Evolutionary conservation across 2,113 vertebrate genomes (phyloP), one percentile per base, ranked within the genome.

Genomic region (Brachyistius frenatus): DNA sequence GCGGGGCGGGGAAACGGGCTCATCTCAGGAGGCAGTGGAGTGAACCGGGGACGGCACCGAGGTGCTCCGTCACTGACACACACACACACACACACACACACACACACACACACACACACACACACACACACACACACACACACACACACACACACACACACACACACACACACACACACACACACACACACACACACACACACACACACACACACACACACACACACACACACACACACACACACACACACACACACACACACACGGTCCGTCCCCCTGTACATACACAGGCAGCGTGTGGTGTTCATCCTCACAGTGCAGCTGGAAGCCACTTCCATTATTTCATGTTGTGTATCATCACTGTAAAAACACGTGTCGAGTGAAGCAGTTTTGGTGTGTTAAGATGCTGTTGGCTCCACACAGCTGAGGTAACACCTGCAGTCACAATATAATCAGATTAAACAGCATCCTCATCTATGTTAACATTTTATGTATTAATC

Each of bases 11-110:
- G 60, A 64, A 88, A 83, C 53, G 71, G 73, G 67, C 87, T 91
- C 84, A 92, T 94, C 88, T 91, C 73, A 37, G 70, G 82, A 92
- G 75, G 77, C 86, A 90, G 69, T 88, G 89, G 77, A 86, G 85
- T 92, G 92, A 90, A 86, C 84, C 80, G 58, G 62, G 57, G 61
- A 67, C 49, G 60, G 65, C 46, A 10, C 35, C 13, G 7, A 30
- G 73, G 86, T 91, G 84, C 89, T 94, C 78, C n/a, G 81, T 93
- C 90, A 86, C 81, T 88, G 87, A 84, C 93, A 88, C 76, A 60
- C 73, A 76, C 61, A 61, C 52, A 67, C 72, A 70, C 44, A 46
- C 44, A 46, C 44, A 46, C 44, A 46, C 44, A 46, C 44, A 46
- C 44, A 46, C 44, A 46, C 44, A 23, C 23, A 23, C 23, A 23